Evolutionary conservation across 2,888 invertebrate genomes (phyloP), one percentile per base, ranked within the genome.

Genomic region (Mactromeris polynyma): DNA sequence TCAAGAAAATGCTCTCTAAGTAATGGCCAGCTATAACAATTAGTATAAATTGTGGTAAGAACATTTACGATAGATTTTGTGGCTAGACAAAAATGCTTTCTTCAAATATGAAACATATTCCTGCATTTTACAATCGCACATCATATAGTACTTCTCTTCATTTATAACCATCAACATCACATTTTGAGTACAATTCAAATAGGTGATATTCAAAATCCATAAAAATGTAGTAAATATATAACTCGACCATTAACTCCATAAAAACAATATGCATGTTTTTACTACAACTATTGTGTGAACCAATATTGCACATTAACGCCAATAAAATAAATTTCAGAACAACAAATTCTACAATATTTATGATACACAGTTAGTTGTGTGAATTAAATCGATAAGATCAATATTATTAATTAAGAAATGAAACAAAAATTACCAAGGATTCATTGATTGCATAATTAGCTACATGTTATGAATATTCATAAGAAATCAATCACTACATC

Each of bases 281-380:
- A 7, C 46, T 46, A 14, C 6, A 17, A 7, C 26, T 3, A 64
- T 4, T 64, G 0, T 26, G 58, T 64, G 58, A 64, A 64, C 58
- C 58, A 64, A 64, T 64, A 64, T 64, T 64, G 58, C 58, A 64
- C 58, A 26, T 64, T 26, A 64, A 64, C 58, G 26, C 58, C 58
- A 26, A 64, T 26, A 64, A 64, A 64, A 64, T 64, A 64, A 64
- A 26, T 26, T 26, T 26, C n/a, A 26, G 26, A n/a, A 64, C 58
- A 64, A 64, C n/a, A 64, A 26, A n/a, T 21, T 21, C 19, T 26
- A 26, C 26, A 64, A 64, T 9, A 26, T 64, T n/a, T 6, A n/a
- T 64, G 58, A 26, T 26, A 64, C 26, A 64, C 58, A 26, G 26
- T 26, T 26, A 64, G n/a, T n/a, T n/a, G 9, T 7, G 26, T 64